Base-by-base conservation (phyloP, 2,888 invertebrate genomes). In the Drosophila limbata region DNA sequence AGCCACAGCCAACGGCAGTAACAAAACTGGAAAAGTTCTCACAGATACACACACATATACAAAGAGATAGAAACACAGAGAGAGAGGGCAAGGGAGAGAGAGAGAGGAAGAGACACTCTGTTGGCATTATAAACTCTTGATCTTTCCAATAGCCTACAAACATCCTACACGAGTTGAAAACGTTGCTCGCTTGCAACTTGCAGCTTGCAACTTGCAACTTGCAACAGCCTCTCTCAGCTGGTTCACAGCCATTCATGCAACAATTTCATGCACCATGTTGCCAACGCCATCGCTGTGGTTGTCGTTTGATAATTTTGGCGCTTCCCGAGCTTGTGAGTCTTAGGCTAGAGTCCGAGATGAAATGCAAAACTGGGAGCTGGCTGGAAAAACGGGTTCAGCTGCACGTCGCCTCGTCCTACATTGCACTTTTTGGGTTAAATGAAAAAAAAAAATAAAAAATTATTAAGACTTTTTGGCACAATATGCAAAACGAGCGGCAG, bases 81-180 rank as follows among this genome's bases (percentile, higher is more conserved):
- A 44, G 4, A 51, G 21, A 10, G 1, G 21, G 33, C 33, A 2
- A 51, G 21, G 19, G 33, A 50, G 13, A 3, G 50, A 19, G 10
- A 15, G 31, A n/a, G 15, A 56, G 45, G 37, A 48, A 39, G 47
- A 28, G 17, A 61, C n/a, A 67, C 61, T 35, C 15, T n/a, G 45
- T 68, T 72, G 75, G 64, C 68, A 67, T 52, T 66, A 83, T 82
- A 84, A 81, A 88, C 89, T 89, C 84, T 81, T 83, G 88, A 89
- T 89, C 86, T 91, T 90, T 91, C 90, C 90, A 91, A 90, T 90
- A 90, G 90, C 89, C 91, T 87, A 90, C 91, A 91, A 86, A 89
- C 90, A 81, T 82, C 90, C 91, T 91, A 90, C 91, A 90, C 90
- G 80, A 82, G 73, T 83, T 81, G 70, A 70, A 61, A 72, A 73